Base-by-base conservation (phyloP, 2,888 invertebrate species). In the Lasius platythorax region DNA sequence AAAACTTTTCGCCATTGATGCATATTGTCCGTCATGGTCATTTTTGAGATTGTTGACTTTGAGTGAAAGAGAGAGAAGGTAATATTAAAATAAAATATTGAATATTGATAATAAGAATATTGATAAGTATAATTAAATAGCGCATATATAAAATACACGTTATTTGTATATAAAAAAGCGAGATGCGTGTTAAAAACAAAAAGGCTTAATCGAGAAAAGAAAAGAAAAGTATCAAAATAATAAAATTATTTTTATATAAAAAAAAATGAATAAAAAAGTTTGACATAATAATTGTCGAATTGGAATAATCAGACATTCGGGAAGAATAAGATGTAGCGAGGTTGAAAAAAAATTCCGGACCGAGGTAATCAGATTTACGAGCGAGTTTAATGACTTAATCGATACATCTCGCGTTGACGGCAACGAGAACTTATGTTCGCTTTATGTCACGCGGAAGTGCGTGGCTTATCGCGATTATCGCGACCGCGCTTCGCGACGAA, bases 381-480 rank as follows among this genome's bases (percentile, higher is more conserved):
- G 43, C 6, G 28, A 75, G 15, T 67, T 63, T 78, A 67, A 78
- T 40, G 76, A 78, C 66, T 76, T 66, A 30, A 63, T 74, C 63
- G 30, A 43, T 30, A 74, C 3, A 58, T 72, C 33, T 64, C 28
- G 33, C 33, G 37, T 76, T 64, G n/a, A 37, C 12, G 28, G 23
- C 8, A n/a, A 61, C 43, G 9, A 37, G 18, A 43, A 61, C 43
- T 58, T 50, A 28, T 40, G 46, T 46, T 43, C 61, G 40, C 33
- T 37, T 73, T 68, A 53, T 53, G 68, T 61, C 70, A 43, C 43
- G 30, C 58, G 18, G 43, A 46, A 46, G 58, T 18, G 43, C 43
- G 68, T 58, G 56, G 43, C 58, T 78, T 78, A 78, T 78, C 78
- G 30, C 23, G 78, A 78, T 68, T 30, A 56, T 58, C 43, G 68